phyloP scores from a whole-genome alignment of 2,113 vertebrate species.

The Herpailurus yagouaroundi region DNA sequence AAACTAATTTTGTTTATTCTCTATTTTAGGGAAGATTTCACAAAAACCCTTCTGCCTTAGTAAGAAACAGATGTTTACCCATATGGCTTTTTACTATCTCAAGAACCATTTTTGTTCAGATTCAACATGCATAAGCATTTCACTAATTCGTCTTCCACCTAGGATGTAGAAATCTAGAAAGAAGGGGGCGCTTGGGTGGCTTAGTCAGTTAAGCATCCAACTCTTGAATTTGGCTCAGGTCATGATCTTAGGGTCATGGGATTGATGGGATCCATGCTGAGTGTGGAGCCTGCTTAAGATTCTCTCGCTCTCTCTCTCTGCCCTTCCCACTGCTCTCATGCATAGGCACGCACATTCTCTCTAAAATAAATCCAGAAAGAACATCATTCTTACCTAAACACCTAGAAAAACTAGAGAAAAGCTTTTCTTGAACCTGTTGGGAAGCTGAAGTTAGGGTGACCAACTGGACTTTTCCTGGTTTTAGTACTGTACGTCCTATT shows the following conservation, averaged over 20 bases:
- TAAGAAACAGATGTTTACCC: constrained; percentile 50
- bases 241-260: no score
- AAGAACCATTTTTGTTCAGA: constrained; percentile 35
- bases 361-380: neutral
- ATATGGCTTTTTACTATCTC: constrained; percentile 36
- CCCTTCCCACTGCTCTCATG: no score
- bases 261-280: no score
- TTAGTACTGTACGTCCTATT: neutral
- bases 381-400: neutral
- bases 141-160: constrained; percentile 8
- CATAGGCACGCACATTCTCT: no score
- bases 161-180: neutral
- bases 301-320: no score
- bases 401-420: neutral
- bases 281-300: no score
- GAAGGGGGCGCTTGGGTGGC: neutral
- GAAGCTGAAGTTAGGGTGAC: neutral
- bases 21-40: constrained; percentile 36
- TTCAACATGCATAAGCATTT: constrained; percentile 41
- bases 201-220: no score
- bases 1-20: neutral
- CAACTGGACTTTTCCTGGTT: neutral
- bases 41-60: neutral
- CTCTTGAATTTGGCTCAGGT: no score
- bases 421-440: neutral